Conservation (phyloP, 2,888 invertebrate species). For the Abrostola triplasia region DNA sequence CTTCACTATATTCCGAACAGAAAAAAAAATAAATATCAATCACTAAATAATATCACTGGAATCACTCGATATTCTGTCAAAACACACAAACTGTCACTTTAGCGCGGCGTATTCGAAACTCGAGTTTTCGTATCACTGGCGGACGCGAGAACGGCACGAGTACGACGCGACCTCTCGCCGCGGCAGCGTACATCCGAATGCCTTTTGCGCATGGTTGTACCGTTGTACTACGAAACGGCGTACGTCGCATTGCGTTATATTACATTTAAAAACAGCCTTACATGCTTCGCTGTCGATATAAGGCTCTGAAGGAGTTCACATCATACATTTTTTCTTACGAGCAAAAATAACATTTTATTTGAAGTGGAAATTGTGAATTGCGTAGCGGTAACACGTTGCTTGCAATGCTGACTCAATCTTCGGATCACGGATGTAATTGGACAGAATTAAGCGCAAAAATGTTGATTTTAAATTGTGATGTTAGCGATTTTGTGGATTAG, state of each 20-base stretch:
- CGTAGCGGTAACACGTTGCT: conserved; percentile 13
- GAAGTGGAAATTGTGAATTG: conserved; percentile 25
- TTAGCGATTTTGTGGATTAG: conserved; percentile 1
- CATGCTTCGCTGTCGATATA: conserved; percentile 53
- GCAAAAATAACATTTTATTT: conserved; percentile 40
- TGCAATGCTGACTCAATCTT: conserved; percentile 21
- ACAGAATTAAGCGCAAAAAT: conserved; percentile 6
- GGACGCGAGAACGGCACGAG: conserved; percentile 16
- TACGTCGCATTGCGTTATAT: conserved; percentile 86
- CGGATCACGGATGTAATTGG: conserved; percentile 21
- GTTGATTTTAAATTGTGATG: conserved; percentile 8
- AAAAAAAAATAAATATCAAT: conserved; percentile 19
- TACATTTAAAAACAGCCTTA: conserved; percentile 73
- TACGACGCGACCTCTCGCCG: conserved; percentile 43
- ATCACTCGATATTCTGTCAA: conserved; percentile 44
- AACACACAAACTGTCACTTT: conserved; percentile 38
- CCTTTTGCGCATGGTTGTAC: conserved; percentile 84
- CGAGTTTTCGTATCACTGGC: conserved; percentile 41
- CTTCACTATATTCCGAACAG: conserved; percentile 39
- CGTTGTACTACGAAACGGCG: conserved; percentile 73
- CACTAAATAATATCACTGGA: conserved; percentile 39
- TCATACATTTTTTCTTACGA: conserved; percentile 14
- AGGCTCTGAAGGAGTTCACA: conserved; percentile 25
- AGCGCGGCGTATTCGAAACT: conserved; percentile 25
- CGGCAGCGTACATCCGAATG: conserved; percentile 70